A percentile compares a stretch with the other conserved stretches of the same genome.
Conservation (phyloP, 2,888 invertebrate genomes). For the Sphinx pinastri region DNA sequence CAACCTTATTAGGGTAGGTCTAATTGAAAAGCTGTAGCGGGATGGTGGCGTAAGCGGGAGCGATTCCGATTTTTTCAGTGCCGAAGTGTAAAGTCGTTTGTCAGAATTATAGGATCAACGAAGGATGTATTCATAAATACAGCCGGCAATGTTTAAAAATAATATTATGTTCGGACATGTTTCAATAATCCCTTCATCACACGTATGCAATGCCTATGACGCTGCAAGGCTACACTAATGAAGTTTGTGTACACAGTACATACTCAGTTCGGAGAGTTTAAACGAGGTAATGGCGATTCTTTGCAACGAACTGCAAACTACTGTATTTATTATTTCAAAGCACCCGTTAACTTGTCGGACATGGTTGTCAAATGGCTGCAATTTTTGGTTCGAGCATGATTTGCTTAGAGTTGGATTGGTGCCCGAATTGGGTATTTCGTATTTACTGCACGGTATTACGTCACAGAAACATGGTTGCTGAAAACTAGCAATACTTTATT, state of each 20-base stretch:
- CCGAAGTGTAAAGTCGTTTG: too few relatives aligned
- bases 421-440: background rate
- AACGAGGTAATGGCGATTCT: background rate
- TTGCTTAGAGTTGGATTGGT: background rate
- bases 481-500: too few relatives aligned
- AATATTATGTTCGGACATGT: too few relatives aligned
- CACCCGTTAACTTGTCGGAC: background rate
- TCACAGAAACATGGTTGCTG: too few relatives aligned
- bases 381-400: background rate
- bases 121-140: too few relatives aligned
- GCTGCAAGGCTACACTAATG: too few relatives aligned
- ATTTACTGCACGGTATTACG: too few relatives aligned
- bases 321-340: background rate
- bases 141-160: too few relatives aligned
- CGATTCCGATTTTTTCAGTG: background rate
- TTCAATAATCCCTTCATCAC: too few relatives aligned
- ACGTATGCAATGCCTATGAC: too few relatives aligned
- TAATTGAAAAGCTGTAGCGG: constrained; percentile 16
- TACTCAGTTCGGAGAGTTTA: background rate
- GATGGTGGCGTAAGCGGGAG: background rate
- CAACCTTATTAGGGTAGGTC: constrained; percentile 46
- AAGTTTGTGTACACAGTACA: too few relatives aligned
- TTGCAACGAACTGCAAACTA: background rate
- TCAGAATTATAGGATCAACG: too few relatives aligned
- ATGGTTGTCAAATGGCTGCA: background rate